Evolutionary conservation across 2,888 invertebrate genomes (phyloP), one percentile per base, ranked within the genome.

Genomic region (Cephalotes varians): DNA sequence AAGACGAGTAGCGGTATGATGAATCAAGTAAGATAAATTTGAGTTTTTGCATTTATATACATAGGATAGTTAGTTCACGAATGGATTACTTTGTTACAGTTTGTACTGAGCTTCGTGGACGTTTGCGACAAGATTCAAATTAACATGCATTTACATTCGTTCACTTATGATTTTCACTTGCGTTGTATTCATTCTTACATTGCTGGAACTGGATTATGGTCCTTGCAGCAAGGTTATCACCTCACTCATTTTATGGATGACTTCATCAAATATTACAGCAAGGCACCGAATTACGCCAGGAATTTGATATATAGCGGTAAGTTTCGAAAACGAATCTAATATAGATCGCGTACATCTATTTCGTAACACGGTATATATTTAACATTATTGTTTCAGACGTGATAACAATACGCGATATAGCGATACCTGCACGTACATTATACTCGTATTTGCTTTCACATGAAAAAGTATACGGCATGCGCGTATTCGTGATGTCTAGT

Each of bases 131-230:
- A 96, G 91, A 96, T 97, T 84, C 97, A 97, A 93, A 96, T 96
- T 83, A 95, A 96, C 83, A 97, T 97, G 95, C 97, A 97, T 93
- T 95, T 97, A 76, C 97, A 97, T 94, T 97, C 97, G 4, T 97
- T 97, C 92, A 96, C 97, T 0, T 97, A 97, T 90, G 97, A 97
- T 94, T 97, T 97, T 93, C 97, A 97, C 93, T 94, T 97, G 82
- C 95, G 97, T 51, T 96, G 96, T 82, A 95, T 97, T 76, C 96
- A 96, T 91, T 95, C 96, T 15, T 97, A 97, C 91, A 95, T 97
- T 74, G 95, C 96, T 73, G 96, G 96, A 65, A 95, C 95, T 81
- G 94, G 95, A 60, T 93, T 94, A 34, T 93, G 95, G 87, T 94
- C 95, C 1, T 94, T 96, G 62, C 95, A 95, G 89, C 95, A 95